Evolutionary conservation across 2,888 invertebrate genomes (phyloP).

Genomic region (Nomada lathburiana): DNA sequence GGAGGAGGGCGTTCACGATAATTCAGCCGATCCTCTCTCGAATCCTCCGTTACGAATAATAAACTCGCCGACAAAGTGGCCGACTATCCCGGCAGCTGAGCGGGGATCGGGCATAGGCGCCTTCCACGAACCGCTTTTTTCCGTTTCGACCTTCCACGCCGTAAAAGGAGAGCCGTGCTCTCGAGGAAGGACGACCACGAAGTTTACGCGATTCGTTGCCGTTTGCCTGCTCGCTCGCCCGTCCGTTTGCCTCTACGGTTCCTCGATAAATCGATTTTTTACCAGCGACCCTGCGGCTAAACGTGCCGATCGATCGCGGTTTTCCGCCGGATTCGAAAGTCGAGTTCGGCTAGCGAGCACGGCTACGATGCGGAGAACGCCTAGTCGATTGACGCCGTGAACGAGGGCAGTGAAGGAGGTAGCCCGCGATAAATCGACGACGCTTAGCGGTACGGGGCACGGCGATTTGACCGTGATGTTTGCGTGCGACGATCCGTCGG

Average conservation of each 20-base stretch:
- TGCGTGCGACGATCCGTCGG: background rate
- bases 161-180: constrained; percentile 61
- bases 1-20: constrained; percentile 66
- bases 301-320: no score
- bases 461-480: background rate
- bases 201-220: constrained; percentile 34
- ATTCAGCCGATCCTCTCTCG: constrained; percentile 60
- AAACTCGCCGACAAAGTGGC: constrained; percentile 76
- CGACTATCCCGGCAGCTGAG: constrained; percentile 49
- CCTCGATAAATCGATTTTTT: constrained; percentile 66
- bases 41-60: constrained; percentile 74
- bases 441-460: background rate
- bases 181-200: constrained; percentile 48
- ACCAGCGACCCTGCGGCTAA: no score
- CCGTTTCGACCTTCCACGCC: constrained; percentile 58
- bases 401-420: no score
- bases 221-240: constrained; percentile 25
- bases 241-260: constrained; percentile 54
- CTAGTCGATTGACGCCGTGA: no score
- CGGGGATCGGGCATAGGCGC: constrained; percentile 59
- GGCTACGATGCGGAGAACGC: background rate
- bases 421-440: background rate
- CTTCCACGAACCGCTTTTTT: constrained; percentile 66
- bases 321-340: no score
- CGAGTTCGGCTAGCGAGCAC: background rate